Conservation (phyloP, 2,888 invertebrate species). For the Tineola bisselliella region DNA sequence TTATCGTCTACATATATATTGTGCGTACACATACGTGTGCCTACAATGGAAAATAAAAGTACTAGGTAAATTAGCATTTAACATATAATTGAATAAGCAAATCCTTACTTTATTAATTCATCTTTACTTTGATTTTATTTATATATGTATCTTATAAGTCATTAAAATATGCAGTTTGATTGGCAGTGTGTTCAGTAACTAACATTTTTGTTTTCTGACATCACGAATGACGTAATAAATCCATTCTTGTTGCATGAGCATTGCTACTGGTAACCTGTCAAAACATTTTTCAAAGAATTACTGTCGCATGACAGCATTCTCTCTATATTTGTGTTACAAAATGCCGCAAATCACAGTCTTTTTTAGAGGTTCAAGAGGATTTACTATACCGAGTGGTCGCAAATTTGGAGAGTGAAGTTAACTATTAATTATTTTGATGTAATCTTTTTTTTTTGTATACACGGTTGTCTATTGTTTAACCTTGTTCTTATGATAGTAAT, state of each 20-base stretch:
- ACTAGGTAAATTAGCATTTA: too few species aligned
- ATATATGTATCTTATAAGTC: too few species aligned
- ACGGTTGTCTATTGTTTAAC: neutral
- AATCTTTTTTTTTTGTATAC: neutral
- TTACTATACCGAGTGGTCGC: conserved; percentile 14
- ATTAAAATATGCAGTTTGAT: too few species aligned
- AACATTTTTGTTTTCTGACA: neutral
- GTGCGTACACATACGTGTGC: too few species aligned
- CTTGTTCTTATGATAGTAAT: too few species aligned
- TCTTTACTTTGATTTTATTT: too few species aligned
- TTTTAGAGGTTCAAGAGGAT: conserved; percentile 27
- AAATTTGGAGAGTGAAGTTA: too few species aligned
- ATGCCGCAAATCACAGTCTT: conserved; percentile 34
- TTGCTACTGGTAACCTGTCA: conserved; percentile 35
- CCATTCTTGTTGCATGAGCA: conserved; percentile 30
- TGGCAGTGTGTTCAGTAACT: too few species aligned
- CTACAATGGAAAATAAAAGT: too few species aligned
- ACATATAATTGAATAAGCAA: too few species aligned
- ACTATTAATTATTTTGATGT: neutral
- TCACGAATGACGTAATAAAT: conserved; percentile 39
- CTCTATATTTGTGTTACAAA: conserved; percentile 15
- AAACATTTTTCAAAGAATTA: conserved; percentile 50
- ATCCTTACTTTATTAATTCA: too few species aligned
- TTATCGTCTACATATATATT: neutral
- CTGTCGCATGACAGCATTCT: conserved; percentile 28